phyloP scores from a whole-genome alignment of 2,113 vertebrate species.

The Elgaria multicarinata region DNA sequence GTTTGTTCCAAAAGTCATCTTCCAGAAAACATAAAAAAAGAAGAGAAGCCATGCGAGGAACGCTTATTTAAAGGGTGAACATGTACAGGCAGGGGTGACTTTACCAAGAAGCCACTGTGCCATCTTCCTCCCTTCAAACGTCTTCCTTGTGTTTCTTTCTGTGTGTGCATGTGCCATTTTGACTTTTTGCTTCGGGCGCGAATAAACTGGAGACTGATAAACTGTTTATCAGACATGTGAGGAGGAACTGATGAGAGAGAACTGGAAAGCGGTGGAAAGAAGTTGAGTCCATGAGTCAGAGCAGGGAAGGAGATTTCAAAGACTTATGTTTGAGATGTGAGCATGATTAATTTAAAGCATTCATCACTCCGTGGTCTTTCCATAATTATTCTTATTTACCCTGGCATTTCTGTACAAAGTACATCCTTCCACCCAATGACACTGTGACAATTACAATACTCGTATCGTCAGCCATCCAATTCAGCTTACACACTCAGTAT shows the following conservation, averaged over 20 bases:
- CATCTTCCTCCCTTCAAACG: too few relatives aligned
- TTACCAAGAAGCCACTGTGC: neutral
- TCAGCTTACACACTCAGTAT: conserved; percentile 8
- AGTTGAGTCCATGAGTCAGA: neutral
- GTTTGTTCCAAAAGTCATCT: neutral
- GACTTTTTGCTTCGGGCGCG: neutral
- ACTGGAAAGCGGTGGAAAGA: neutral
- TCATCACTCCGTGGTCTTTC: neutral
- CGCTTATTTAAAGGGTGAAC: neutral
- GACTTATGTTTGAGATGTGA: neutral
- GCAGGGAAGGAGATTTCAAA: neutral
- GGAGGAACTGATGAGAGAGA: neutral
- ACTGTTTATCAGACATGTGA: neutral
- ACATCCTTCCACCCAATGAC: neutral
- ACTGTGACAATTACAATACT: neutral
- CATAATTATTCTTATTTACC: neutral
- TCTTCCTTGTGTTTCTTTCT: neutral
- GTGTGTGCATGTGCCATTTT: neutral
- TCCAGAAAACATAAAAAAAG: conserved; percentile 10
- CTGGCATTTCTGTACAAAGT: neutral
- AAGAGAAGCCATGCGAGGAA: neutral
- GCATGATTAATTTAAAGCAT: neutral
- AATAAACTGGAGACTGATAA: neutral
- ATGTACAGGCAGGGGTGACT: neutral
- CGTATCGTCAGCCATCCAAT: neutral